Conservation (phyloP, 2,888 invertebrate species). For the Leistus spinibarbis region DNA sequence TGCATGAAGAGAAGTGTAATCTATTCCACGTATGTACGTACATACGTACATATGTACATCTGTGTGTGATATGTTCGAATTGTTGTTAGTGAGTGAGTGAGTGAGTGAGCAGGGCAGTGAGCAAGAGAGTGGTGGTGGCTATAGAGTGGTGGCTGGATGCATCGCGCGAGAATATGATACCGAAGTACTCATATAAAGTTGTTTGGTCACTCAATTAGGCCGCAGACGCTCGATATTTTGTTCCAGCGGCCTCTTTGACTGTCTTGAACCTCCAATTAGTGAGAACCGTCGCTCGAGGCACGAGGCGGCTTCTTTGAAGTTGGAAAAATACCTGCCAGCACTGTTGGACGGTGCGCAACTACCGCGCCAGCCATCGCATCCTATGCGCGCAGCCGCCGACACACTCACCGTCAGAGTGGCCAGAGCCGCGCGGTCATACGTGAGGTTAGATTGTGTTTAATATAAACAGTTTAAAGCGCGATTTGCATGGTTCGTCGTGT, state of each 20-base stretch:
- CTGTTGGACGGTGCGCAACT: constrained; percentile 52
- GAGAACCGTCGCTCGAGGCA: constrained; percentile 59
- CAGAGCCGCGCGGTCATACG: constrained; percentile 10
- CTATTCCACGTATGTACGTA: background rate
- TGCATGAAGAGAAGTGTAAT: too few species aligned
- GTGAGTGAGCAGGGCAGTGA: too few species aligned
- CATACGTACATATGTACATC: background rate
- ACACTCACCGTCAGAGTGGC: constrained; percentile 20
- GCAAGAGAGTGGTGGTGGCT: background rate
- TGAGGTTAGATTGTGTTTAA: constrained; percentile 24
- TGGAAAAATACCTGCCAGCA: constrained; percentile 55
- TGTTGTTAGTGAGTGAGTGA: constrained; percentile 6
- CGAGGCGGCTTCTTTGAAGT: constrained; percentile 57
- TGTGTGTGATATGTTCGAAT: constrained; percentile 9
- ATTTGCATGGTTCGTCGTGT: constrained; percentile 42
- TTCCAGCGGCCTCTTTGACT: constrained; percentile 60
- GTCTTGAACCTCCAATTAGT: constrained; percentile 60
- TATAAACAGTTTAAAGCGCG: constrained; percentile 13
- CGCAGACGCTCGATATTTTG: constrained; percentile 58
- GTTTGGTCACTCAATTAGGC: constrained; percentile 60
- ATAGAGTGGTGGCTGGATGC: background rate
- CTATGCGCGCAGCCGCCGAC: constrained; percentile 45
- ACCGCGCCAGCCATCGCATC: constrained; percentile 44
- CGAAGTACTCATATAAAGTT: constrained; percentile 52
- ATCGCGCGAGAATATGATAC: constrained; percentile 15